Conservation (phyloP, 2,797 vertebrate genomes). For the Sebastes steindachneri region DNA sequence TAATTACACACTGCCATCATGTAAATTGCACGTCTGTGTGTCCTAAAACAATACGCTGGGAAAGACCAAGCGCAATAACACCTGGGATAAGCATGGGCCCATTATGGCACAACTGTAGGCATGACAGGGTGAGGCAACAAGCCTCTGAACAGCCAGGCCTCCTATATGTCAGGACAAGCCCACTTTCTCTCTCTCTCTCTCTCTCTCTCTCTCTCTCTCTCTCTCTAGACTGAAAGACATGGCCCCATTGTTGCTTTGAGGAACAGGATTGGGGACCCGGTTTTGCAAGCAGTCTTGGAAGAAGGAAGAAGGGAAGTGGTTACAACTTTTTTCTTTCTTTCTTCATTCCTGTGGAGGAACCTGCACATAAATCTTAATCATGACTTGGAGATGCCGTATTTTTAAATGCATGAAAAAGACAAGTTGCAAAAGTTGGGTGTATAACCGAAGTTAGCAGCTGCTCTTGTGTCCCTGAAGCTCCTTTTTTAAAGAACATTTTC, state of each 20-base stretch:
- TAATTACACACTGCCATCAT: slow-evolving; percentile 81
- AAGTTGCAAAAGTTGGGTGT: slow-evolving; percentile 2
- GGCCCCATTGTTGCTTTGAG: slow-evolving; percentile 63
- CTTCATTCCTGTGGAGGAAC: slow-evolving; percentile 36
- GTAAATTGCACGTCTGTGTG: slow-evolving; percentile 82
- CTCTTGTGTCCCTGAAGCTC: neutral
- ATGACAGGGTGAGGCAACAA: slow-evolving; percentile 43
- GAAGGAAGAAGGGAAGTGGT: slow-evolving; percentile 66
- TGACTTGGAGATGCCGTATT: neutral
- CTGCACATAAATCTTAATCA: slow-evolving; percentile 40
- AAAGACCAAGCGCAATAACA: slow-evolving; percentile 64
- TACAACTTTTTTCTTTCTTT: slow-evolving; percentile 19
- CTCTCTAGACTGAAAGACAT: slow-evolving; percentile 17
- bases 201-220: neutral
- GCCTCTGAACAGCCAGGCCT: slow-evolving; percentile 54
- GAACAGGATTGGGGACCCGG: slow-evolving; percentile 62
- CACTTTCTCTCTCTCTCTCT: neutral
- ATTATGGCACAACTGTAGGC: slow-evolving; percentile 56
- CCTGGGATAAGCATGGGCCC: slow-evolving; percentile 63
- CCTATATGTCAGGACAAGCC: slow-evolving; percentile 59
- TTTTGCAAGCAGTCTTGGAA: slow-evolving; percentile 65
- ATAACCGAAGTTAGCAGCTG: neutral
- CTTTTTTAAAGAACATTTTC: slow-evolving; percentile 20
- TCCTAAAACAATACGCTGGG: slow-evolving; percentile 64
- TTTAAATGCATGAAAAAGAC: neutral